These are phyloP conservation scores for Spea multiplicata DNA, from an alignment of 2,113 vertebrate genomes.

Conservation along the genomic window DNA sequence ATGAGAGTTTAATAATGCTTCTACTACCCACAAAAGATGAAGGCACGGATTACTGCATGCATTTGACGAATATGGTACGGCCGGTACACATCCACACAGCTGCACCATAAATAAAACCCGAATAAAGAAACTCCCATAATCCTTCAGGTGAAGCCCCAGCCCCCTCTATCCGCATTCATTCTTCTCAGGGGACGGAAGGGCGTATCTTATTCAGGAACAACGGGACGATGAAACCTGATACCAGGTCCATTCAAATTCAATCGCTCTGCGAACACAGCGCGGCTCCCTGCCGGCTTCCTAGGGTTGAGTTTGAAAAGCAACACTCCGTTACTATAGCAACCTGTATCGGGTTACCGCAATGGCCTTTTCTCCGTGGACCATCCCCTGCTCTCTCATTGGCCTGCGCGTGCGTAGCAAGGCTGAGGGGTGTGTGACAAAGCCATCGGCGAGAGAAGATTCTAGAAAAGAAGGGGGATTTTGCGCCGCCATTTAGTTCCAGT, in stretches of 20 bases:
- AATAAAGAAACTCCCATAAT: background rate
- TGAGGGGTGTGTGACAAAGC: background rate
- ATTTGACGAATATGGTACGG: no score
- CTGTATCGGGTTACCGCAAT: background rate
- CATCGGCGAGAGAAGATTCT: constrained; percentile 16
- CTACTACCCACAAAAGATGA: no score
- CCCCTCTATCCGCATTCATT: background rate
- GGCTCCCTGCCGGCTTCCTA: background rate
- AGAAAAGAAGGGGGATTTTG: background rate
- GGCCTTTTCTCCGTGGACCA: background rate
- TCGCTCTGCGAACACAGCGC: background rate
- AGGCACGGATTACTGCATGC: no score
- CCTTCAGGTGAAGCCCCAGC: background rate
- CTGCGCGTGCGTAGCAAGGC: background rate
- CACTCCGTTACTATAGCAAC: background rate
- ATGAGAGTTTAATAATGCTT: no score
- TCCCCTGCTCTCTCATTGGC: background rate
- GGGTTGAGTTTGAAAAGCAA: background rate
- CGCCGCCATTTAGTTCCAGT: constrained; percentile 22
- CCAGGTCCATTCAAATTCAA: background rate
- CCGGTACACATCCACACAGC: no score
- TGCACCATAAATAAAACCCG: no score
- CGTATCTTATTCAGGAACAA: constrained; percentile 22
- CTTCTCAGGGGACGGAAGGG: background rate
- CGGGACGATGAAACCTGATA: background rate